Base-by-base conservation (phyloP, 2,113 vertebrate genomes). In the Lutjanus erythropterus region DNA sequence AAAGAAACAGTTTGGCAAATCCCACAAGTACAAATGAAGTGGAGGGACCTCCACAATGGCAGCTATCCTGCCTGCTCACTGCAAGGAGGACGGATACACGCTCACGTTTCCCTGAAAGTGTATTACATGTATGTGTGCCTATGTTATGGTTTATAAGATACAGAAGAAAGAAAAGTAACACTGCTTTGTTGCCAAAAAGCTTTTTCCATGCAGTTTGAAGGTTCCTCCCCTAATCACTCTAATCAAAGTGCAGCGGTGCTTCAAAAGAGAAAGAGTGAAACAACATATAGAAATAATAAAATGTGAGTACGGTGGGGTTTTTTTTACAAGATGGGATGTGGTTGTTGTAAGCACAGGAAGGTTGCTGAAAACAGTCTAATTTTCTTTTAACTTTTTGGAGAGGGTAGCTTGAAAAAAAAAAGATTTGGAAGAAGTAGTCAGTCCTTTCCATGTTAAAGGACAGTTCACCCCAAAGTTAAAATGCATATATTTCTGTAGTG, bases 161-260 rank as follows among this genome's bases (percentile, higher is more conserved):
- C 4, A 11, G 21, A 53, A 71, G 25, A 58, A 5, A 46, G 7
- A 49, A 21, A 21, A 19, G 9, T 49, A 77, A 53, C 80, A 67
- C 42, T 67, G 21, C 27, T 49, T 50, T 52, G 19, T 49, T 75
- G 29, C 50, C 12, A 64, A 49, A 74, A 49, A 9, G 11, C 3
- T 46, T 68, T 68, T n/a, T 39, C 31, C 4, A 58, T 52, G 21
- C 49, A 35, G 73, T n/a, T 56, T 33, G 6, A 55, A 58, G 12
- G 31, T 35, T 27, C 31, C 18, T 64, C 21, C 19, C n/a, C 46
- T 21, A 60, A 41, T 84, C 46, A 58, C 14, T 62, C 33, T 72
- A 25, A 44, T 86, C 60, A 95, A 94, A 95, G 92, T 94, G 92
- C 91, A 89, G 75, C 52, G 64, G 91, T 93, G 94, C 90, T 68